Evolutionary conservation across 2,888 invertebrate species (phyloP).

Genomic region (Drosophila stalkeri): DNA sequence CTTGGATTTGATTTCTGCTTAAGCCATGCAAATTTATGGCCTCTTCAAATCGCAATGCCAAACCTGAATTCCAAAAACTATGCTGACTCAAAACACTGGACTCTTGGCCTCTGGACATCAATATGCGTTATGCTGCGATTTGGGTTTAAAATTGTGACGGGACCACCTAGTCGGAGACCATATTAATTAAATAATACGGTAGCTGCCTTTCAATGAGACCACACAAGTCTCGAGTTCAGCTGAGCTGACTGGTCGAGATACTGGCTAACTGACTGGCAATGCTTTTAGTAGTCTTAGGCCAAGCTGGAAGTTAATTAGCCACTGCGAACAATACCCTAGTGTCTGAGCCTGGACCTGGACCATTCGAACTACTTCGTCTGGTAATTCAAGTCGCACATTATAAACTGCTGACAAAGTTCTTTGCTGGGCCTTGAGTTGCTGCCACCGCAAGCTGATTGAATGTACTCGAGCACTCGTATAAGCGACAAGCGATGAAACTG

Average conservation of each 20-base stretch:
- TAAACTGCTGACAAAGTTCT: conserved; percentile 73
- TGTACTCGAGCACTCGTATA: conserved; percentile 22
- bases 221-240: conserved; percentile 20
- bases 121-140: conserved; percentile 19
- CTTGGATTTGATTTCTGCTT: background rate
- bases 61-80: conserved; percentile 3
- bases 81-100: conserved; percentile 1
- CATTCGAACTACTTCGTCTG: conserved; percentile 19
- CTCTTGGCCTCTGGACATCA: background rate
- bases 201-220: conserved; percentile 28
- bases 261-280: background rate
- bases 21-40: background rate
- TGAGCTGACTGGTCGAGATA: conserved; percentile 5
- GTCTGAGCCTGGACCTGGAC: conserved; percentile 3
- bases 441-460: conserved; percentile 64
- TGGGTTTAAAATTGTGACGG: conserved; percentile 36
- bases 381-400: conserved; percentile 70
- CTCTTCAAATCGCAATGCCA: background rate
- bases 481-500: conserved; percentile 30
- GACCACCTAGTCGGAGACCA: conserved; percentile 44
- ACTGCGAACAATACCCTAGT: conserved; percentile 21
- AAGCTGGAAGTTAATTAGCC: conserved; percentile 51
- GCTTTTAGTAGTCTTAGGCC: conserved; percentile 21
- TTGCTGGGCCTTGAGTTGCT: conserved; percentile 22
- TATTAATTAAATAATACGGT: conserved; percentile 35